Evolutionary conservation across 2,113 vertebrate genomes (phyloP), one percentile per base, ranked within the genome.

Genomic region (Canis aureus): DNA sequence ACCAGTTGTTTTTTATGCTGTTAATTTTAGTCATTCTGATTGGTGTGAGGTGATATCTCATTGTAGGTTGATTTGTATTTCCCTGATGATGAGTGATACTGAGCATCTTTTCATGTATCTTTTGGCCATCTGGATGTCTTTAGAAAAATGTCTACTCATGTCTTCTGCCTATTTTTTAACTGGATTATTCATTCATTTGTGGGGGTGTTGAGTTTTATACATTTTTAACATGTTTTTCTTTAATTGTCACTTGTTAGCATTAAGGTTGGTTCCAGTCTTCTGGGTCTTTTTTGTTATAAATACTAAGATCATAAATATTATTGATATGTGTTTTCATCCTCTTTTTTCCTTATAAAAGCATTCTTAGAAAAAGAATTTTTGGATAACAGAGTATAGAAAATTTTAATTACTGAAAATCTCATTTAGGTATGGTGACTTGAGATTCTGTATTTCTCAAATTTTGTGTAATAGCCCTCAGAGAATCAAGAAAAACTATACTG

Each of bases 321-420:
- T 27, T 73, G 49, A 90, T 53, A 73, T 1, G 35, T 84, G 7
- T 51, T 89, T 86, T 88, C 43, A 38, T 19, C 19, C 12, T 19
- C 29, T 25, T 49, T 73, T 82, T 71, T 92, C 67, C 29, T 81
- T 64, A 73, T 51, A 66, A 80, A 25, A 92, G 43, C 32, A 84
- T 95, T 88, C 19, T 92, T 92, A 71, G 60, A 59, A 93, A 78
- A 62, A 55, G 32, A 43, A 51, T 90, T 78, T 85, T 74, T 29
- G 49, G 35, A 11, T 73, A 94, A 25, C 66, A n/a, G 23, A 51
- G 9, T 84, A 57, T 66, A 23, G n/a, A 57, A 35, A 67, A 66
- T 27, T 92, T 95, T 29, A 95, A 62, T 89, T 92, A 89, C 60
- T 91, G n/a, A 73, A 92, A 71, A 35, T 51, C 22, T 79, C 12